A percentile compares a stretch with the other conserved stretches of the same genome.
phyloP scores from a whole-genome alignment of 2,888 invertebrate species.

The Drosophila barbarae region DNA sequence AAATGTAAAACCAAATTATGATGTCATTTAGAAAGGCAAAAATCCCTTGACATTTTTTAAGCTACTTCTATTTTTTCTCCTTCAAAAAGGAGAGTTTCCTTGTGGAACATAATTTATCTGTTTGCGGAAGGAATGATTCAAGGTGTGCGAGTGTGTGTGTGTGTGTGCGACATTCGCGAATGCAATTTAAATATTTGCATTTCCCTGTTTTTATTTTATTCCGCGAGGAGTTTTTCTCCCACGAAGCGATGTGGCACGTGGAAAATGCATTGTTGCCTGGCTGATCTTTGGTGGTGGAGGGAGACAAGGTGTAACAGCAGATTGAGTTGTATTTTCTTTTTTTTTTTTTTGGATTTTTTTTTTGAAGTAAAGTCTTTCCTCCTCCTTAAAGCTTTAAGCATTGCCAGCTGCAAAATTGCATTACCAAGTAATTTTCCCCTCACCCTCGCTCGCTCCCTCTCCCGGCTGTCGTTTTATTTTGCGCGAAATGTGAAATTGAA shows the following conservation, averaged over 20 bases:
- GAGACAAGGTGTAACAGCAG: conserved; percentile 21
- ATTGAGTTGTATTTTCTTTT: conserved; percentile 18
- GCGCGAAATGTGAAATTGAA: conserved; percentile 65
- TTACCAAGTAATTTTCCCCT: conserved; percentile 60
- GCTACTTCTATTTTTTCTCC: background rate
- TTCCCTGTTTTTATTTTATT: conserved; percentile 61
- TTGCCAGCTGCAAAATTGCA: conserved; percentile 65
- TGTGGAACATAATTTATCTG: conserved; percentile 75
- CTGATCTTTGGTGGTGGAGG: conserved; percentile 27
- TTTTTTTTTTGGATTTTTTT: background rate
- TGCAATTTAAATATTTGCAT: conserved; percentile 76
- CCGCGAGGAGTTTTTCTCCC: conserved; percentile 24
- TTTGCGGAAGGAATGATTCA: conserved; percentile 74
- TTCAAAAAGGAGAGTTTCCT: conserved; percentile 48
- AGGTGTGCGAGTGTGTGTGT: conserved; percentile 56
- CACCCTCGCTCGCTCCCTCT: conserved; percentile 5
- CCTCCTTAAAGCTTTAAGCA: conserved; percentile 58
- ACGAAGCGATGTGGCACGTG: conserved; percentile 15
- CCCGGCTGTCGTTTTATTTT: conserved; percentile 35
- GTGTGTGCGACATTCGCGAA: conserved; percentile 68
- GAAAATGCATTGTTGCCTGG: conserved; percentile 32
- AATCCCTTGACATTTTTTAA: conserved; percentile 1
- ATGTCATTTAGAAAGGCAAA: conserved; percentile 6
- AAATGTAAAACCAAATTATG: conserved; percentile 11
- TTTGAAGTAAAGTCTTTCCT: background rate